These are phyloP conservation scores for Chelmon rostratus DNA, from an alignment of 2,797 vertebrate genomes.

Conservation along the genomic window DNA sequence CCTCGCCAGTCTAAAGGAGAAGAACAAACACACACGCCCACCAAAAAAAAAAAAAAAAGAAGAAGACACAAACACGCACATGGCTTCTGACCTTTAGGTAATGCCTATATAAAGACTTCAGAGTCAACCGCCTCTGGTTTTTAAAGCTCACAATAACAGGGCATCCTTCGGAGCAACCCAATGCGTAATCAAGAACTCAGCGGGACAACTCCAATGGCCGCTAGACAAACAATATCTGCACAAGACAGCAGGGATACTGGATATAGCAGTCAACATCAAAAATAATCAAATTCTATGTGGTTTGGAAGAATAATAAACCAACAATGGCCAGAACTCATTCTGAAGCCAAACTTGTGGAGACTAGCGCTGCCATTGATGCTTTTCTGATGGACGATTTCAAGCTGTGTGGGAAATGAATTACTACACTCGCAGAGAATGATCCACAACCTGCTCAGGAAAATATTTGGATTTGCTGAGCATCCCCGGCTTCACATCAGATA, in stretches of 20 bases:
- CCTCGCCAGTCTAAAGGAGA: constrained; percentile 77
- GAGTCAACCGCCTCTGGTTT: constrained; percentile 46
- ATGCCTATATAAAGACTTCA: constrained; percentile 44
- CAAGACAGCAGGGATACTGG: constrained; percentile 68
- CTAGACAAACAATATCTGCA: constrained; percentile 79
- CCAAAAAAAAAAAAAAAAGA: constrained; percentile 16
- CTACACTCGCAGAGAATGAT: constrained; percentile 80
- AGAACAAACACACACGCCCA: constrained; percentile 54
- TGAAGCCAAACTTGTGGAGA: constrained; percentile 69
- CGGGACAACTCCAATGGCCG: constrained; percentile 65
- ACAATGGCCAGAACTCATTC: constrained; percentile 72
- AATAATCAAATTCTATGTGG: constrained; percentile 73
- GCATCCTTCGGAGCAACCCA: constrained; percentile 61
- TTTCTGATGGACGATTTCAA: constrained; percentile 74
- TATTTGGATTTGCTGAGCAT: constrained; percentile 87
- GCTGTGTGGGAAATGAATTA: constrained; percentile 80
- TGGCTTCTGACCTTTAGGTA: constrained; percentile 64
- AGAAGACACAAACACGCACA: constrained; percentile 48
- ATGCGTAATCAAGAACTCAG: constrained; percentile 71
- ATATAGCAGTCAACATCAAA: constrained; percentile 74
- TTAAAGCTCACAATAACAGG: constrained; percentile 71
- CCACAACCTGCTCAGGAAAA: constrained; percentile 85
- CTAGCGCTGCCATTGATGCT: constrained; percentile 72
- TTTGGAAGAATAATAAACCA: constrained; percentile 78
- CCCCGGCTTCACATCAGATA: constrained; percentile 83